Conservation (phyloP, 2,888 invertebrate genomes). For the Plebejus melissa region DNA sequence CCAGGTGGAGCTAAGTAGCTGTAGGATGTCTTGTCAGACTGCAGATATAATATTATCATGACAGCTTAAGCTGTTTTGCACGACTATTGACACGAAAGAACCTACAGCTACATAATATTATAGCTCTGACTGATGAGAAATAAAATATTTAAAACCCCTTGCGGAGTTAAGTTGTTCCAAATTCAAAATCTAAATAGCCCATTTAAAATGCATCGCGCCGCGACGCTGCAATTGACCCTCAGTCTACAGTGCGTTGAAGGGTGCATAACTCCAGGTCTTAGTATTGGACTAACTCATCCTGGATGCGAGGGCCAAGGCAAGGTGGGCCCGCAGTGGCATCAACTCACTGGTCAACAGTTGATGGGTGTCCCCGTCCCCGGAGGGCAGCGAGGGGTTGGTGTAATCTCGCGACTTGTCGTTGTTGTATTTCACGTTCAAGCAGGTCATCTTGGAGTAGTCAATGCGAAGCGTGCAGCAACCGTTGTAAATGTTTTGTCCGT, state of each 20-base stretch:
- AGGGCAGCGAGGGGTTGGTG: constrained; percentile 98
- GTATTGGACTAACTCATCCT: constrained; percentile 82
- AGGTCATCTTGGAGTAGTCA: constrained; percentile 99
- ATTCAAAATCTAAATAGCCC: neutral
- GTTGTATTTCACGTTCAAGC: constrained; percentile 99
- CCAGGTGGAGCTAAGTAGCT: neutral
- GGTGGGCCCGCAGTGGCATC: constrained; percentile 74
- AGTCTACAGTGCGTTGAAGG: constrained; percentile 42
- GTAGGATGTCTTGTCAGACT: neutral
- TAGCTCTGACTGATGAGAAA: neutral
- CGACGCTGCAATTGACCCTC: neutral
- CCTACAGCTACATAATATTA: neutral
- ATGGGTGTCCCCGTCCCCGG: constrained; percentile 88
- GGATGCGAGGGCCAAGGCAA: constrained; percentile 75
- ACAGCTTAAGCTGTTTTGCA: too few relatives aligned
- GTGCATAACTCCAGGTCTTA: constrained; percentile 66
- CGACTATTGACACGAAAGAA: neutral
- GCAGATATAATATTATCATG: too few relatives aligned
- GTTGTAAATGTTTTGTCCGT: constrained; percentile 99
- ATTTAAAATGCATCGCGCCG: neutral
- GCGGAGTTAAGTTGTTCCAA: neutral
- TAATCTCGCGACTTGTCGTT: constrained; percentile 99
- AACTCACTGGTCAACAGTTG: constrained; percentile 84
- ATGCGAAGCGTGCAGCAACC: constrained; percentile 99
- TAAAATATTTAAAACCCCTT: neutral